These are phyloP conservation scores for Drosophila oshimai DNA, from an alignment of 1,140 invertebrate genomes.

Conservation along the genomic window DNA sequence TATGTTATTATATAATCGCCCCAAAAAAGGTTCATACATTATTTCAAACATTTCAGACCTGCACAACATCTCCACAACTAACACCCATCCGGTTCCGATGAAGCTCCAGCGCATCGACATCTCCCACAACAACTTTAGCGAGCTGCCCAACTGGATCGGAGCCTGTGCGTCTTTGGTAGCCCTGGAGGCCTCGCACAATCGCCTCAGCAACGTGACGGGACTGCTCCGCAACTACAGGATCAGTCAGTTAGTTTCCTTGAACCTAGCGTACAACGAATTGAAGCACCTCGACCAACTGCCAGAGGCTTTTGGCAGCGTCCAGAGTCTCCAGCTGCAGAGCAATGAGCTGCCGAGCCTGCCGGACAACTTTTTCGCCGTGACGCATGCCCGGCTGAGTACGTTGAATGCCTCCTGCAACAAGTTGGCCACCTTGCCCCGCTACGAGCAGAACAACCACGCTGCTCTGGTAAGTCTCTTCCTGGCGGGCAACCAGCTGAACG, in stretches of 20 bases:
- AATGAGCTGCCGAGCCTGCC: constrained; percentile 89
- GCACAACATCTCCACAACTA: constrained; percentile 54
- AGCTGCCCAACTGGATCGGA: constrained; percentile 90
- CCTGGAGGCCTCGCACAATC: constrained; percentile 90
- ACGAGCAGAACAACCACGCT: constrained; percentile 85
- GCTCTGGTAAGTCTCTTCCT: constrained; percentile 89
- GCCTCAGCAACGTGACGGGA: constrained; percentile 87
- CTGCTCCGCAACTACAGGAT: constrained; percentile 89
- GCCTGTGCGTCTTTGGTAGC: constrained; percentile 88
- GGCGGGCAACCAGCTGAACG: constrained; percentile 90
- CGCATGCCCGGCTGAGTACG: constrained; percentile 87
- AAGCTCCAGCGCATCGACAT: constrained; percentile 90
- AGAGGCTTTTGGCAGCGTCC: constrained; percentile 86
- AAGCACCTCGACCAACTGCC: constrained; percentile 88
- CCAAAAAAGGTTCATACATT: no score
- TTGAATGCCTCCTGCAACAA: constrained; percentile 92
- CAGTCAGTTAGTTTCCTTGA: constrained; percentile 87
- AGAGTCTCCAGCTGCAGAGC: constrained; percentile 89
- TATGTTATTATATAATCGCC: no score
- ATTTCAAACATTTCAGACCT: constrained; percentile 68
- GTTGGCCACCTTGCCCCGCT: constrained; percentile 86
- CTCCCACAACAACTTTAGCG: constrained; percentile 89
- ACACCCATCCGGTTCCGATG: constrained; percentile 83
- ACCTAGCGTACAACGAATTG: constrained; percentile 90
- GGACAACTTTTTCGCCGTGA: constrained; percentile 88